Evolutionary conservation across 2,113 vertebrate species (phyloP).

Genomic region (Lagopus leucura): DNA sequence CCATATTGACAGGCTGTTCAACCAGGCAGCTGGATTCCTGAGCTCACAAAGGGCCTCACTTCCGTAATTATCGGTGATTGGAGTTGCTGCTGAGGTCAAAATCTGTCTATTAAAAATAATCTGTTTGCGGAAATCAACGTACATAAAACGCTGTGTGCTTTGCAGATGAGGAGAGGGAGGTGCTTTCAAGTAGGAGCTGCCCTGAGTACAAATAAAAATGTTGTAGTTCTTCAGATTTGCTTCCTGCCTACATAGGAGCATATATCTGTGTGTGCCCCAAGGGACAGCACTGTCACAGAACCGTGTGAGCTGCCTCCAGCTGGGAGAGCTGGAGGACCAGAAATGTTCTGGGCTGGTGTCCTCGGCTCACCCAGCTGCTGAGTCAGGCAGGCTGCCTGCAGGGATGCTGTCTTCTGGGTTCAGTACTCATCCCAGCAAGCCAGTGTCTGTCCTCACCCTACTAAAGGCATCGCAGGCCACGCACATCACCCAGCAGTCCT

Average conservation of each 20-base stretch:
- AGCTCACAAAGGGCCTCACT: background rate
- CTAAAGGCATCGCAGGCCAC: background rate
- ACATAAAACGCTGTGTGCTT: fast-evolving
- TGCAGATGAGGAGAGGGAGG: background rate
- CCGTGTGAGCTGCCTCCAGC: too few relatives aligned
- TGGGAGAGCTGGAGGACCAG: background rate
- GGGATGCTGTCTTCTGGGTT: background rate
- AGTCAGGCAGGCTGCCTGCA: background rate
- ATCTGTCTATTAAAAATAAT: background rate
- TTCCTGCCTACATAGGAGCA: background rate
- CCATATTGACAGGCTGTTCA: background rate
- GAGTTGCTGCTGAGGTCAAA: background rate
- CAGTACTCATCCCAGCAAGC: too few relatives aligned
- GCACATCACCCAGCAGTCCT: too few relatives aligned
- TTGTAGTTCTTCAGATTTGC: background rate
- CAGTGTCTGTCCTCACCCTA: background rate
- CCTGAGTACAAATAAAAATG: background rate
- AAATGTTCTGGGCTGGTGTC: background rate
- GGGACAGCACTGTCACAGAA: background rate
- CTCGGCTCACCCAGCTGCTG: background rate
- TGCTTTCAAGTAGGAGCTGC: background rate
- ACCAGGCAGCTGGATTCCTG: background rate
- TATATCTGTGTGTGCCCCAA: background rate
- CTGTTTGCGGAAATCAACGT: background rate
- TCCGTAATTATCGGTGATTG: background rate